These are phyloP conservation scores for Orchestes rusci DNA, from an alignment of 2,888 invertebrate genomes.

Conservation along the genomic window DNA sequence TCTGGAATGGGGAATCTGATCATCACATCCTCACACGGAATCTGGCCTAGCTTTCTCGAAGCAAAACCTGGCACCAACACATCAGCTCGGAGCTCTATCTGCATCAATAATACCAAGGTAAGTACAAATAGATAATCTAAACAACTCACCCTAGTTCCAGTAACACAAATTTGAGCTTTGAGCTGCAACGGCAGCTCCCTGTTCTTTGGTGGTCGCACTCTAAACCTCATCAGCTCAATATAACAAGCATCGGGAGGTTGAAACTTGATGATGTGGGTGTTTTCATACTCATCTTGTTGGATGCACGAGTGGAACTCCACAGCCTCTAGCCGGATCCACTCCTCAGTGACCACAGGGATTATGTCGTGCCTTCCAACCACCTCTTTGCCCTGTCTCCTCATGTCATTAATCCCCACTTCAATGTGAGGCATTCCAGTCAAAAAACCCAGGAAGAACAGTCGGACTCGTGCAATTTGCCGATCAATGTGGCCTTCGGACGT, in stretches of 20 bases:
- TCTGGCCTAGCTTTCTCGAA: conserved; percentile 89
- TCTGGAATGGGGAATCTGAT: conserved; percentile 97
- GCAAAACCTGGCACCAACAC: conserved; percentile 95
- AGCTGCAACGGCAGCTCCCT: conserved; percentile 94
- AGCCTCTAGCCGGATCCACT: conserved; percentile 95
- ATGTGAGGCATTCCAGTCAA: conserved; percentile 94
- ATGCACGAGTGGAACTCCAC: conserved; percentile 93
- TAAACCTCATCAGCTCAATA: conserved; percentile 92
- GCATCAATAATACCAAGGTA: conserved; percentile 19
- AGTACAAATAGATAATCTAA: not conserved
- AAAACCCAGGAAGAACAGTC: conserved; percentile 94
- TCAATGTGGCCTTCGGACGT: conserved; percentile 75
- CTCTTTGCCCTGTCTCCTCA: conserved; percentile 96
- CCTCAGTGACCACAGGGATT: conserved; percentile 96
- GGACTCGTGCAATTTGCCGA: conserved; percentile 89
- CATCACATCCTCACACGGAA: conserved; percentile 95
- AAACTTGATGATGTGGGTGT: conserved; percentile 82
- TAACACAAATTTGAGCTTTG: conserved; percentile 81
- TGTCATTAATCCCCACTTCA: conserved; percentile 95
- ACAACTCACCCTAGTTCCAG: conserved; percentile 64
- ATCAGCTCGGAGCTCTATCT: conserved; percentile 92
- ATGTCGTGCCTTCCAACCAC: conserved; percentile 99
- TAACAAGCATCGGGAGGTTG: conserved; percentile 97
- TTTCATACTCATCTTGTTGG: conserved; percentile 83
- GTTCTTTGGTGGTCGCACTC: conserved; percentile 91